Conservation (phyloP, 2,888 invertebrate genomes). For the Eupeodes luniger region DNA sequence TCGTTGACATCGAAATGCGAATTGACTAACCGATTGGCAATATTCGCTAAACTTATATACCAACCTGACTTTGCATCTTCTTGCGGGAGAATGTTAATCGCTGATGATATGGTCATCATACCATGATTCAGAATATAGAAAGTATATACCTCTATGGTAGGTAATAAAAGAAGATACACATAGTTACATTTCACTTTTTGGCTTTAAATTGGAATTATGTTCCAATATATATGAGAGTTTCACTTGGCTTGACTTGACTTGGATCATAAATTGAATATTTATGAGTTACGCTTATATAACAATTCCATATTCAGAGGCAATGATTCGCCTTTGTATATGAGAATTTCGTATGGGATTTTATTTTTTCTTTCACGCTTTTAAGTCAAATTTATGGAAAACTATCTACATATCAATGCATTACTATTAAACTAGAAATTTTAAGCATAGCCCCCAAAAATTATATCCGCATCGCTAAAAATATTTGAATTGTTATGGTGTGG, state of each 20-base stretch:
- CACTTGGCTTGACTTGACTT: conserved; percentile 14
- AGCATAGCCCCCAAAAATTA: too few relatives aligned
- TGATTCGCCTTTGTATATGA: neutral
- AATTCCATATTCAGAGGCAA: neutral
- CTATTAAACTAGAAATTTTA: too few relatives aligned
- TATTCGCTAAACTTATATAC: conserved; percentile 62
- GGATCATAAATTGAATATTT: conserved; percentile 53
- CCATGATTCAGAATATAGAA: conserved; percentile 68
- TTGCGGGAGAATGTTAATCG: conserved; percentile 20
- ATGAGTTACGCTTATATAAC: conserved; percentile 15
- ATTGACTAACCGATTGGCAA: conserved; percentile 62
- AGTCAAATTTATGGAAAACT: neutral
- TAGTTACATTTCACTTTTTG: conserved; percentile 63
- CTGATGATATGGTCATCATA: conserved; percentile 9
- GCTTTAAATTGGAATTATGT: conserved; percentile 52
- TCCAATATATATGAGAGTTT: conserved; percentile 38
- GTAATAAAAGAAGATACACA: conserved; percentile 31
- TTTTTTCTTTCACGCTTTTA: neutral
- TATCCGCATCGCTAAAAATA: too few relatives aligned
- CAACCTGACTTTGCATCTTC: neutral
- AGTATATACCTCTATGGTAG: conserved; percentile 22
- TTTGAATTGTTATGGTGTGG: too few relatives aligned
- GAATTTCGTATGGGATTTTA: neutral
- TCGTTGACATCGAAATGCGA: conserved; percentile 44
- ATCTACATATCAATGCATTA: too few relatives aligned